A percentile compares a stretch with the other conserved stretches of the same genome.
phyloP scores from a whole-genome alignment of 2,797 vertebrate species.

The Hyperoplus lanceolatus region DNA sequence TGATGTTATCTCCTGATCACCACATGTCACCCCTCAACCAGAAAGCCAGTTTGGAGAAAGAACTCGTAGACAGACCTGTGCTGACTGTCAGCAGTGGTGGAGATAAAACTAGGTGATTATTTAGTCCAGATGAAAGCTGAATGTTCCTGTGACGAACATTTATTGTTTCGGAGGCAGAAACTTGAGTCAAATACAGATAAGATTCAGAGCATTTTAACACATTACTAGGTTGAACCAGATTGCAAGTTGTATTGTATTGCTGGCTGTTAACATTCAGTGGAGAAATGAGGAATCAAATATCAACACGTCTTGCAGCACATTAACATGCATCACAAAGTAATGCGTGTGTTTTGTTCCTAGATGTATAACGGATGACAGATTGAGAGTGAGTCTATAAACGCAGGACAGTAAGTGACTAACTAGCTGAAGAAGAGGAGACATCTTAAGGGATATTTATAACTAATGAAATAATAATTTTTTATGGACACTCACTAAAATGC shows the following conservation, averaged over 20 bases:
- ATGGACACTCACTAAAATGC: too few relatives aligned
- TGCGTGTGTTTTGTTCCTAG: slow-evolving; percentile 6
- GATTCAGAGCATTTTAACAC: not conserved
- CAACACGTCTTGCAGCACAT: not conserved
- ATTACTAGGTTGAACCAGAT: slow-evolving; percentile 15
- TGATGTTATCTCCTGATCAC: slow-evolving; percentile 79
- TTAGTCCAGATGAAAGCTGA: not conserved
- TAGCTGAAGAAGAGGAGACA: slow-evolving; percentile 20
- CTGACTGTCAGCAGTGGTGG: not conserved
- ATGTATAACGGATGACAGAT: slow-evolving; percentile 3
- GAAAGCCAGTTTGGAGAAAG: slow-evolving; percentile 38
- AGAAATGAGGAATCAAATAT: slow-evolving; percentile 2
- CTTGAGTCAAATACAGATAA: not conserved
- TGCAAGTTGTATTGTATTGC: not conserved
- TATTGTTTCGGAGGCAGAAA: not conserved
- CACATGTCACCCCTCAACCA: slow-evolving; percentile 81
- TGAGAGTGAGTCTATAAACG: slow-evolving; percentile 30
- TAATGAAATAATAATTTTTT: too few relatives aligned
- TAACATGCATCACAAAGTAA: not conserved
- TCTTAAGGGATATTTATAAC: slow-evolving; percentile 43
- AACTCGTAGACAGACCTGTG: slow-evolving; percentile 1
- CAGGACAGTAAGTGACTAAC: slow-evolving; percentile 18
- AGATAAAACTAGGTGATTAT: slow-evolving; percentile 24
- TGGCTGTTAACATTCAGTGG: not conserved
- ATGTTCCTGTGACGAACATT: not conserved